phyloP scores from a whole-genome alignment of 2,113 vertebrate species.

The Monopterus albus region DNA sequence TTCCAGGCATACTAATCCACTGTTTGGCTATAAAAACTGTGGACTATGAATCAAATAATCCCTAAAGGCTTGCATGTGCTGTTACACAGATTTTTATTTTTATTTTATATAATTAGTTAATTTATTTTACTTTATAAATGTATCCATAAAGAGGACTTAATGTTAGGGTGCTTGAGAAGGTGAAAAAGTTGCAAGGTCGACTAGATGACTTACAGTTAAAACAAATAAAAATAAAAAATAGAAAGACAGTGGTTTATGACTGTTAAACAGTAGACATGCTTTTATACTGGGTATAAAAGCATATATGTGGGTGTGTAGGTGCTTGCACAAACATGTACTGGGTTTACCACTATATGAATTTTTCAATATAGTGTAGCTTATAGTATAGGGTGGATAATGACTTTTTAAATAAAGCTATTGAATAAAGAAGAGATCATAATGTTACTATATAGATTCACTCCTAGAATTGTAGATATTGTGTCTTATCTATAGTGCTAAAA shows the following conservation, averaged over 20 bases:
- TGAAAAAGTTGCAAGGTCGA: conserved; percentile 30
- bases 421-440: too few species aligned
- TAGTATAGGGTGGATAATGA: too few species aligned
- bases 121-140: too few species aligned
- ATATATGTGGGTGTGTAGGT: not conserved
- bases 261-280: too few species aligned
- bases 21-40: conserved; percentile 41
- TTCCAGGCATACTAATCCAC: conserved; percentile 57
- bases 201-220: conserved; percentile 13
- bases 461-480: too few species aligned
- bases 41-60: conserved; percentile 46
- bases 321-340: conserved; percentile 1
- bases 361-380: not conserved
- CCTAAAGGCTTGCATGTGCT: too few species aligned
- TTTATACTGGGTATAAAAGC: too few species aligned
- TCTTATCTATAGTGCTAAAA: too few species aligned
- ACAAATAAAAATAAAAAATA: too few species aligned
- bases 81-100: conserved; percentile 30
- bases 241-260: too few species aligned
- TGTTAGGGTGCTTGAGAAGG: conserved; percentile 6
- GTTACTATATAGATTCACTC: too few species aligned
- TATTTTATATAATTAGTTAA: too few species aligned
- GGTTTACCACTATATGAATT: not conserved
- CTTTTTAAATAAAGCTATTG: not conserved
- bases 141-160: conserved; percentile 3